phyloP scores from a whole-genome alignment of 35 echinoderm and acorn worm genomes.

The Eucidaris tribuloides region DNA sequence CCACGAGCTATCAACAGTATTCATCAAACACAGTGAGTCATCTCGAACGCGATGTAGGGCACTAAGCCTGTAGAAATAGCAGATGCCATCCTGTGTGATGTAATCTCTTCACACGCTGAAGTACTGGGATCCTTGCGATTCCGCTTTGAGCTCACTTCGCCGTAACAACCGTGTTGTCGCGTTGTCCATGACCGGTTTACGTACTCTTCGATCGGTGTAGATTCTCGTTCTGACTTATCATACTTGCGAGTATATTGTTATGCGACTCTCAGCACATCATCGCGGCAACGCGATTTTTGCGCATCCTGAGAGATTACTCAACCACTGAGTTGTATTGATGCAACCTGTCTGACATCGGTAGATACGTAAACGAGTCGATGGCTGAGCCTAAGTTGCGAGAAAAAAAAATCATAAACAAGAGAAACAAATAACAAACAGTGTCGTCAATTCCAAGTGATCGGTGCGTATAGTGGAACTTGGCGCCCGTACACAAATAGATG shows the following conservation, averaged over 20 bases:
- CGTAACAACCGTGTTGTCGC: not conserved
- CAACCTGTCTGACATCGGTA: conserved; percentile 30
- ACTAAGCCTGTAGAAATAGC: not conserved
- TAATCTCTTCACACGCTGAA: not conserved
- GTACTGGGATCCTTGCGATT: conserved; percentile 1
- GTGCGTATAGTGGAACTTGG: conserved; percentile 53
- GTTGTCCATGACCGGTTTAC: not conserved
- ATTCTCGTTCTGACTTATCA: not conserved
- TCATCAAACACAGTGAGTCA: conserved; percentile 5
- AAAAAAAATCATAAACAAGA: too few species aligned
- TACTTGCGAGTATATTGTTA: not conserved
- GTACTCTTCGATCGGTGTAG: not conserved
- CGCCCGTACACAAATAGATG: conserved; percentile 37
- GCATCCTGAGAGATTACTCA: conserved; percentile 24
- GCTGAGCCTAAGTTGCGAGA: conserved; percentile 17
- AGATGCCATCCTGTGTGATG: not conserved
- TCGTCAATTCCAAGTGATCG: conserved; percentile 44
- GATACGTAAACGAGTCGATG: conserved; percentile 47
- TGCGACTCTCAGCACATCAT: conserved; percentile 6
- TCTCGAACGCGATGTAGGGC: not conserved
- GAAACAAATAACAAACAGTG: too few species aligned
- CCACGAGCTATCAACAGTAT: not conserved
- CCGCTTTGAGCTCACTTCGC: not conserved
- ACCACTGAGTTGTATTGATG: conserved; percentile 48
- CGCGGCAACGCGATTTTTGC: conserved; percentile 25